These are phyloP conservation scores for Ceratina australensis DNA, from an alignment of 1,140 invertebrate genomes.

Conservation along the genomic window DNA sequence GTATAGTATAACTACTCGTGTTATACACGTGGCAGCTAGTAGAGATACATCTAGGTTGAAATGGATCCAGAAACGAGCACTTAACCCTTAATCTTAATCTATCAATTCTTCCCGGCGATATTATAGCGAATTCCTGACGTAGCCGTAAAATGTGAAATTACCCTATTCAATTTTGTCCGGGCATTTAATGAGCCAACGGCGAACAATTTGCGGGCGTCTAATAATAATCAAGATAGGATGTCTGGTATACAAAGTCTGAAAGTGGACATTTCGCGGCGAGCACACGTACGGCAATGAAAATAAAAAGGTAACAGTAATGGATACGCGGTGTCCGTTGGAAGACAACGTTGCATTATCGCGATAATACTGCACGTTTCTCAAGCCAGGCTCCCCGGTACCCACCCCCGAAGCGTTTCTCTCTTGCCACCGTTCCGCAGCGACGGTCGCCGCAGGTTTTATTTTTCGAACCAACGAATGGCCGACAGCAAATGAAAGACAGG, in stretches of 20 bases:
- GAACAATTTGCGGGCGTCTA: slow-evolving; percentile 19
- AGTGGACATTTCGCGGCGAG: slow-evolving; percentile 28
- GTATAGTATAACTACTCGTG: too few relatives aligned
- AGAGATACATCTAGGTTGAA: too few relatives aligned
- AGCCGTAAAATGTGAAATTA: not conserved
- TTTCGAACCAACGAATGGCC: slow-evolving; percentile 14
- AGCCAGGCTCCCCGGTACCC: not conserved
- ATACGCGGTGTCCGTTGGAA: slow-evolving; percentile 14
- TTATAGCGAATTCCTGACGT: not conserved
- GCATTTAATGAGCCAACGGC: slow-evolving; percentile 4
- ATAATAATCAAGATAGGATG: not conserved
- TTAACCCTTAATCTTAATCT: too few relatives aligned
- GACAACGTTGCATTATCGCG: slow-evolving; percentile 38
- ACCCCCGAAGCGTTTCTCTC: not conserved
- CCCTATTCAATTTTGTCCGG: slow-evolving; percentile 16
- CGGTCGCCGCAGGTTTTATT: slow-evolving; percentile 30
- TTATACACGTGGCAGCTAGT: too few relatives aligned
- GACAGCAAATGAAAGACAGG: not conserved
- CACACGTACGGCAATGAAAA: slow-evolving; percentile 40
- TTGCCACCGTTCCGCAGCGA: slow-evolving; percentile 1
- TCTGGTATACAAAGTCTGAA: not conserved
- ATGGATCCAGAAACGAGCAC: too few relatives aligned
- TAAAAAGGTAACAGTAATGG: slow-evolving; percentile 45
- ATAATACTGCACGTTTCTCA: slow-evolving; percentile 33
- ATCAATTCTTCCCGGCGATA: not conserved